phyloP scores from a whole-genome alignment of 2,797 vertebrate species.

The Pipistrellus kuhlii region DNA sequence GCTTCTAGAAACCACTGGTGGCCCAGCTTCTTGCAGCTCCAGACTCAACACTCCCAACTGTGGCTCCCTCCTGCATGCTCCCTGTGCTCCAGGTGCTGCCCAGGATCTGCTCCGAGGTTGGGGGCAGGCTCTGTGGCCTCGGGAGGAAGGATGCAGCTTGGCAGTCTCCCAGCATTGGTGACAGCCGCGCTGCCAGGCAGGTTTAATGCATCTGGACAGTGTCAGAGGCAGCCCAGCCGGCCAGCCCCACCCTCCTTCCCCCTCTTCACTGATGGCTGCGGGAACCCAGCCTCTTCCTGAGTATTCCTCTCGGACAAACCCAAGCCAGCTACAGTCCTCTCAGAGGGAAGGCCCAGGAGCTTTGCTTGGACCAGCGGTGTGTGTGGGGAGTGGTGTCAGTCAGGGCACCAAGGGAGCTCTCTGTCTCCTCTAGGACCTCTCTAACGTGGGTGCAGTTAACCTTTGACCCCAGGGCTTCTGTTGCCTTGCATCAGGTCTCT shows the following conservation, averaged over 20 bases:
- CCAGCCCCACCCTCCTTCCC: neutral
- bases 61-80: neutral
- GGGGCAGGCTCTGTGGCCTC: slow-evolving; percentile 55
- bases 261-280: neutral
- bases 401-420: neutral
- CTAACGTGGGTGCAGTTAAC: neutral
- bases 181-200: slow-evolving; percentile 57
- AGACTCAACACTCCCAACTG: neutral
- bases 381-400: neutral
- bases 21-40: neutral
- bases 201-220: slow-evolving; percentile 80
- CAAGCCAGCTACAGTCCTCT: neutral
- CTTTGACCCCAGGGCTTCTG: neutral
- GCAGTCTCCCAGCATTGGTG: slow-evolving; percentile 67
- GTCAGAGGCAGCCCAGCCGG: slow-evolving; percentile 21
- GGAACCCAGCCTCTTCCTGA: slow-evolving; percentile 53
- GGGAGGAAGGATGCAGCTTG: slow-evolving; percentile 63
- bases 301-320: slow-evolving; percentile 26
- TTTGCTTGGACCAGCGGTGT: neutral
- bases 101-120: neutral
- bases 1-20: neutral
- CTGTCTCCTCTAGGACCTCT: slow-evolving; percentile 13
- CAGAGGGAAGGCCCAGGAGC: neutral
- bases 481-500: neutral
- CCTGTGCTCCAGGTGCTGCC: neutral